These are phyloP conservation scores for Chaenogobius annularis DNA, from an alignment of 2,113 vertebrate genomes.

Conservation along the genomic window DNA sequence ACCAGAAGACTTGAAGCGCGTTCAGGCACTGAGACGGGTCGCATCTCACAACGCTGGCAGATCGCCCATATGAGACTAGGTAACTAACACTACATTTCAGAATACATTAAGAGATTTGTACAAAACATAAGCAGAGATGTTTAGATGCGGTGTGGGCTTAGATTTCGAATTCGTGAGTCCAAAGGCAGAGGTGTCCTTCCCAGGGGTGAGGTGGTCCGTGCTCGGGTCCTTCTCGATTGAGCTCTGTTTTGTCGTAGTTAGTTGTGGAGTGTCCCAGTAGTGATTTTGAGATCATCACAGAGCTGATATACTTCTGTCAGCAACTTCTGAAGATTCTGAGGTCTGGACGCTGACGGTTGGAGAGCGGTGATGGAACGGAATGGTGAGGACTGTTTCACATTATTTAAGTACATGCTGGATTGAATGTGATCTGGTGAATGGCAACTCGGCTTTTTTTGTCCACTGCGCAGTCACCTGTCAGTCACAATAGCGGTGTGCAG, in stretches of 20 bases:
- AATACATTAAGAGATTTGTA: not conserved
- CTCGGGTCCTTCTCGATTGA: too few relatives aligned
- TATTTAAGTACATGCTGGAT: not conserved
- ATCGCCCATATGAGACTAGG: constrained; percentile 47
- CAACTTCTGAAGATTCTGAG: constrained; percentile 79
- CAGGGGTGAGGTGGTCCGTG: too few relatives aligned
- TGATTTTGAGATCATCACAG: too few relatives aligned
- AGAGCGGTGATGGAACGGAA: constrained; percentile 80
- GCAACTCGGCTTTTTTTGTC: constrained; percentile 29
- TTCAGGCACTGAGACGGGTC: too few relatives aligned
- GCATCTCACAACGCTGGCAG: too few relatives aligned
- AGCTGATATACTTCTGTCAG: constrained; percentile 68
- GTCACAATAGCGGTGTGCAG: constrained; percentile 87
- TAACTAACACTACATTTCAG: constrained; percentile 22
- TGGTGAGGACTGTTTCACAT: constrained; percentile 78
- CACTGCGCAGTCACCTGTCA: constrained; percentile 81
- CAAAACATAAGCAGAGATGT: not conserved
- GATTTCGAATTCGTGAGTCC: constrained; percentile 82
- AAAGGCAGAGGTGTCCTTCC: constrained; percentile 74
- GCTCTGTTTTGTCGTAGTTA: too few relatives aligned
- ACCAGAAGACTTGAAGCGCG: too few relatives aligned
- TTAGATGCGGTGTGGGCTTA: constrained; percentile 26
- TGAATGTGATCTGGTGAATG: not conserved
- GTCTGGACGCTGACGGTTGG: constrained; percentile 84
- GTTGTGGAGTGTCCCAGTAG: constrained; percentile 79